Conservation (phyloP, 2,797 vertebrate species). For the Lycodopsis pacificus region DNA sequence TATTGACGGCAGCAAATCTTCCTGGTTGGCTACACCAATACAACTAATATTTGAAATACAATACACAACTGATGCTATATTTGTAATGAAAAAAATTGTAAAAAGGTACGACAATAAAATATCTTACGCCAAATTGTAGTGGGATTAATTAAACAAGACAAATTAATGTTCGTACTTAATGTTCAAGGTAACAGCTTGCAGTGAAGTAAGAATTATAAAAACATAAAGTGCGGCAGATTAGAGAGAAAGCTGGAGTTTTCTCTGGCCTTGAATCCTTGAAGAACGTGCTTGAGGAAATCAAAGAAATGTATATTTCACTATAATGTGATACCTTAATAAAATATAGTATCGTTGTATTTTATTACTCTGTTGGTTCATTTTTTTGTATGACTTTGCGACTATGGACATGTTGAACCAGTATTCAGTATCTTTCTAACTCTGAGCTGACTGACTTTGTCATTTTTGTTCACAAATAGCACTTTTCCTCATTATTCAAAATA, state of each 20-base stretch:
- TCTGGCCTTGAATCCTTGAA: too few relatives aligned
- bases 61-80: neutral
- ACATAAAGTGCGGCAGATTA: too few relatives aligned
- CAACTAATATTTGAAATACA: neutral
- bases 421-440: neutral
- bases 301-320: too few relatives aligned
- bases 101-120: neutral
- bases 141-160: too few relatives aligned
- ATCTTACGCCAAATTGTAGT: too few relatives aligned
- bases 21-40: too few relatives aligned
- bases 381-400: neutral
- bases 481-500: neutral
- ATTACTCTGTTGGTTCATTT: neutral
- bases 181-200: slow-evolving; percentile 3
- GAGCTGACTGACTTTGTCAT: neutral
- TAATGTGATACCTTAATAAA: too few relatives aligned
- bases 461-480: neutral
- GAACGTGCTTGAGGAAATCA: too few relatives aligned
- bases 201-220: slow-evolving; percentile 6
- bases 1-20: too few relatives aligned
- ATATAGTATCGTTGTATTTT: too few relatives aligned
- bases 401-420: neutral
- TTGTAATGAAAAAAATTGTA: neutral
- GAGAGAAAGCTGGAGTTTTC: too few relatives aligned
- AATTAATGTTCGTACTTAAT: neutral